phyloP scores from a whole-genome alignment of 2,797 vertebrate species.

The Lepilemur septentrionalis region DNA sequence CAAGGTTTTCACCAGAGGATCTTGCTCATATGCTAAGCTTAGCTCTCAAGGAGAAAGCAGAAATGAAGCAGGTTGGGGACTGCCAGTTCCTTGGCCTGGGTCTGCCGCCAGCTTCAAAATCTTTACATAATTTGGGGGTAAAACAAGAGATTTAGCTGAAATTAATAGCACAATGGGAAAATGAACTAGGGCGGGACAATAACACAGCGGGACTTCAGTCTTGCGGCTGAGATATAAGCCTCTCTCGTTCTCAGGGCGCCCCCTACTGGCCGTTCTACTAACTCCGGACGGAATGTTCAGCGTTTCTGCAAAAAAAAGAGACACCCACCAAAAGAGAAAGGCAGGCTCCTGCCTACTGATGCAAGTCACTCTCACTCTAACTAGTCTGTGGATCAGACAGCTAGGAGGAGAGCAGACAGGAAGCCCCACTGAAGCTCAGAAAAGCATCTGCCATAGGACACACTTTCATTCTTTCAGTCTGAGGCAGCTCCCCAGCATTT shows the following conservation, averaged over 20 bases:
- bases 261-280: constrained; percentile 64
- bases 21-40: not conserved
- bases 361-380: not conserved
- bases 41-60: not conserved
- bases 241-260: constrained; percentile 74
- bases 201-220: not conserved
- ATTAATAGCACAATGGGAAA: constrained; percentile 75
- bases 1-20: not conserved
- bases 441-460: not conserved
- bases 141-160: constrained; percentile 65
- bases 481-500: not conserved
- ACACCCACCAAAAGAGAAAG: constrained; percentile 58
- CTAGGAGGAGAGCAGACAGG: not conserved
- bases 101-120: constrained; percentile 68
- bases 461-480: not conserved
- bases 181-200: constrained; percentile 48
- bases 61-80: not conserved
- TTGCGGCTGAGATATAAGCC: rapidly evolving
- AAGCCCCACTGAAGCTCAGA: not conserved
- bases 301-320: constrained; percentile 33
- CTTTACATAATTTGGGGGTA: constrained; percentile 67
- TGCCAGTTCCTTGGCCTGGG: constrained; percentile 60
- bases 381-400: not conserved
- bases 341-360: constrained; percentile 47
- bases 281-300: constrained; percentile 50